These are phyloP conservation scores for Callithrix jacchus DNA, from an alignment of 2,113 vertebrate genomes.

Conservation along the genomic window DNA sequence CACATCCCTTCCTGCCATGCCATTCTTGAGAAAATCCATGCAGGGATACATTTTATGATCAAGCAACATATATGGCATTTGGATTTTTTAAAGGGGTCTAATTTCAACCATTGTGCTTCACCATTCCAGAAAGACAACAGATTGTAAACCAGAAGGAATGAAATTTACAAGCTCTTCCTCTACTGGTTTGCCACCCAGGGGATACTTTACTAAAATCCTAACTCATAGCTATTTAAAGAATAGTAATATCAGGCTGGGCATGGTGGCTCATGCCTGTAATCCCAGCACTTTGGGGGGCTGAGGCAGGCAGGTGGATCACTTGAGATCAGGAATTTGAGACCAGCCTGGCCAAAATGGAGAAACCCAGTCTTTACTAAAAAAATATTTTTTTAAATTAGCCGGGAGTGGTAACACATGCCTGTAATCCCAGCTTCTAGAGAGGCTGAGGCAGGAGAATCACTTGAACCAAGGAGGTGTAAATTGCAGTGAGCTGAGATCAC, in stretches of 20 bases:
- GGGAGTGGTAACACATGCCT: too few species aligned
- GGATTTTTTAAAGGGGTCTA: not conserved
- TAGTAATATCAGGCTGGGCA: not conserved
- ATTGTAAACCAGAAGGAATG: not conserved
- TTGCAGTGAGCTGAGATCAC: too few species aligned
- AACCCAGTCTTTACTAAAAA: too few species aligned
- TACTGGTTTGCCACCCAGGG: not conserved
- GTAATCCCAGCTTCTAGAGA: too few species aligned
- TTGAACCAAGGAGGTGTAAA: too few species aligned
- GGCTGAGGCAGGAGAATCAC: too few species aligned
- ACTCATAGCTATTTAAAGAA: not conserved
- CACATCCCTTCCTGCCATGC: fast-evolving
- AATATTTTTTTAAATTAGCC: too few species aligned
- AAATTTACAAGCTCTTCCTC: not conserved
- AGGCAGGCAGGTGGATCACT: too few species aligned
- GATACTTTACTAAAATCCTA: not conserved
- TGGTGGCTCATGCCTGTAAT: too few species aligned
- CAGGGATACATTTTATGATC: not conserved
- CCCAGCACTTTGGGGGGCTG: too few species aligned
- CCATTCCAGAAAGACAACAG: not conserved
- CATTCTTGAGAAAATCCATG: not conserved
- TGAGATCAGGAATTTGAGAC: too few species aligned
- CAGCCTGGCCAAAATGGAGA: too few species aligned
- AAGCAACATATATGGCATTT: not conserved
- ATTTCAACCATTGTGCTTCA: not conserved